Conservation (phyloP, 2,113 vertebrate species). For the Cisticola juncidis region DNA sequence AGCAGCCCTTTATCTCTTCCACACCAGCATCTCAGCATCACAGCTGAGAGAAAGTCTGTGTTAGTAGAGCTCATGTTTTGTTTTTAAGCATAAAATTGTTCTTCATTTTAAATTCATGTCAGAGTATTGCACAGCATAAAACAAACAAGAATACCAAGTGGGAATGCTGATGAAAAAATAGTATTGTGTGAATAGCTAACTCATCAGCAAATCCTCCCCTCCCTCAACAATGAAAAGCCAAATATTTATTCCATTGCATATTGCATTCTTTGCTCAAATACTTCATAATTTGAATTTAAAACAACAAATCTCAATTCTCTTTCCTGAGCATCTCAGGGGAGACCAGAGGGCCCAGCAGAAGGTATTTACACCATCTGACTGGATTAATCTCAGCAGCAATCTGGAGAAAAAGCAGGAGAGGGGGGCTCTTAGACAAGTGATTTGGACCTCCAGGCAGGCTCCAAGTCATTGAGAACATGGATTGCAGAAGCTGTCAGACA, state of each 20-base stretch:
- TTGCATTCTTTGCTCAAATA: constrained; percentile 35
- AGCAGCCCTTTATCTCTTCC: neutral
- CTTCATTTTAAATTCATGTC: neutral
- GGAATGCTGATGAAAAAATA: constrained; percentile 29
- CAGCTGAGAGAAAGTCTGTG: neutral
- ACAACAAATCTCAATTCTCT: neutral
- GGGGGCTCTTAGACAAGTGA: neutral
- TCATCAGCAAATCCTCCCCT: constrained; percentile 18
- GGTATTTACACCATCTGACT: neutral
- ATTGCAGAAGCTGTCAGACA: neutral
- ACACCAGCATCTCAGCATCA: neutral
- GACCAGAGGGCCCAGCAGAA: neutral
- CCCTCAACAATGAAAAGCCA: constrained; percentile 39
- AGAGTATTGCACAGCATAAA: neutral
- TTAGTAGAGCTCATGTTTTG: neutral
- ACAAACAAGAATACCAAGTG: constrained; percentile 18
- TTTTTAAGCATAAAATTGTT: neutral
- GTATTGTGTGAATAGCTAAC: neutral
- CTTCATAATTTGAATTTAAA: neutral
- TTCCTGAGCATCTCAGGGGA: neutral
- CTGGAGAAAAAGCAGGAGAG: neutral
- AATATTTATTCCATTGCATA: constrained; percentile 43
- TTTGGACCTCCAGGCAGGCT: neutral
- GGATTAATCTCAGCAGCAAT: neutral
- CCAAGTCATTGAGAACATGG: neutral